These are phyloP conservation scores for Ciconia stormi DNA, from an alignment of 2,113 vertebrate species.

Conservation along the genomic window DNA sequence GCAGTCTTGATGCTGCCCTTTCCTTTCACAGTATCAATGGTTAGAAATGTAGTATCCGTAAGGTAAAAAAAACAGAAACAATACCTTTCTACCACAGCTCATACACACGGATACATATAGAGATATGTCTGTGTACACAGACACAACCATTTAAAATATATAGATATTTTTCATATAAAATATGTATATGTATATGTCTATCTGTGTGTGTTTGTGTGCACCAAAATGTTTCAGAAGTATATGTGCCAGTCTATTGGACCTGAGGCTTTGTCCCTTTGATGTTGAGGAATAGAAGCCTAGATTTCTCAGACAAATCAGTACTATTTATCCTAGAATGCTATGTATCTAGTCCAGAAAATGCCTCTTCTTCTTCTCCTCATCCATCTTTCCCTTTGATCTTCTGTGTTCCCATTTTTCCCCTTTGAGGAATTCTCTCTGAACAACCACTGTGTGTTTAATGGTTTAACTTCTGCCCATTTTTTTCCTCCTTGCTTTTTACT, in stretches of 20 bases:
- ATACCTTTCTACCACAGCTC: neutral
- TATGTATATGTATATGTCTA: neutral
- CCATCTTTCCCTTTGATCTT: neutral
- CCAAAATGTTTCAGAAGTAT: neutral
- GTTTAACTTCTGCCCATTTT: neutral
- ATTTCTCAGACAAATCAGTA: neutral
- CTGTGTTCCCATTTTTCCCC: neutral
- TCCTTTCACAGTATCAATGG: neutral
- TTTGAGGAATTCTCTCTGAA: neutral
- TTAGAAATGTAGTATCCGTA: neutral
- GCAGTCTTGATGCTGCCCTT: neutral
- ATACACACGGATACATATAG: neutral
- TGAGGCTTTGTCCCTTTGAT: neutral
- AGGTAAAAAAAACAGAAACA: neutral
- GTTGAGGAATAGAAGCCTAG: neutral
- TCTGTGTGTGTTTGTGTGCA: neutral
- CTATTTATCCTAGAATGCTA: neutral
- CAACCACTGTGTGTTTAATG: neutral
- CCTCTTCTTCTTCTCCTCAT: neutral
- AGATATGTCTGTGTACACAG: neutral
- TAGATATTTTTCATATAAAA: neutral
- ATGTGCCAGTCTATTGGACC: neutral
- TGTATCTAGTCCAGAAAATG: neutral
- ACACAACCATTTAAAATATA: neutral
- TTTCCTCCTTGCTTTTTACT: neutral